phyloP scores from a whole-genome alignment of 2,797 vertebrate species.

The Poecilia wingei region DNA sequence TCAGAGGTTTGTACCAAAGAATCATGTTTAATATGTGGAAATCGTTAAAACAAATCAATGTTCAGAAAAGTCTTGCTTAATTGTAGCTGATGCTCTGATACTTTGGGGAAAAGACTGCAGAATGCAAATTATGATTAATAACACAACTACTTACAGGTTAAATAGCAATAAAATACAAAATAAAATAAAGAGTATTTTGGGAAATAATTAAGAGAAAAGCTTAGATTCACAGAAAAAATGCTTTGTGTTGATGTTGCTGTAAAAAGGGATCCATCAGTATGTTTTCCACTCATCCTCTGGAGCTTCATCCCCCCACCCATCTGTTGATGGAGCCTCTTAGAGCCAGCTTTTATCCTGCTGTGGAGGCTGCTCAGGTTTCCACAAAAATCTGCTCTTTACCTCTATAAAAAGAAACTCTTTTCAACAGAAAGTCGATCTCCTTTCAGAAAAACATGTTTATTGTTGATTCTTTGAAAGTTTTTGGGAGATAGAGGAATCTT shows the following conservation, averaged over 20 bases:
- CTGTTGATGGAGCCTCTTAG: neutral
- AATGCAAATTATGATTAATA: neutral
- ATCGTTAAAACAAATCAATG: neutral
- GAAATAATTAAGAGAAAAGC: neutral
- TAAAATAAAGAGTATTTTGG: neutral
- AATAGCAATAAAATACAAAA: neutral
- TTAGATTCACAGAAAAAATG: neutral
- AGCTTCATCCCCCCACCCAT: neutral
- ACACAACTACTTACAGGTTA: neutral
- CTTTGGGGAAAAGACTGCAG: neutral
- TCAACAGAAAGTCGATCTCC: neutral
- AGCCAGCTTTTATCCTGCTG: neutral
- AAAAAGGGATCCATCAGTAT: neutral
- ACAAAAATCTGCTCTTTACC: conserved; percentile 2
- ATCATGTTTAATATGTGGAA: neutral
- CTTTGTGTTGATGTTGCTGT: neutral
- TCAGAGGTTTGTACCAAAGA: neutral
- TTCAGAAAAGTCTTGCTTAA: neutral
- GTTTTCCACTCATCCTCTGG: neutral
- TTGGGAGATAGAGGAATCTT: neutral
- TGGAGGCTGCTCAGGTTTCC: conserved; percentile 1
- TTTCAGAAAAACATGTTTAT: conserved; percentile 1
- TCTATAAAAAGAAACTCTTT: neutral
- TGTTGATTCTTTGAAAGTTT: conserved; percentile 1
- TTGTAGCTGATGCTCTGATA: neutral